phyloP scores from a whole-genome alignment of 2,113 vertebrate genomes.

The Gymnocephalus cernua region DNA sequence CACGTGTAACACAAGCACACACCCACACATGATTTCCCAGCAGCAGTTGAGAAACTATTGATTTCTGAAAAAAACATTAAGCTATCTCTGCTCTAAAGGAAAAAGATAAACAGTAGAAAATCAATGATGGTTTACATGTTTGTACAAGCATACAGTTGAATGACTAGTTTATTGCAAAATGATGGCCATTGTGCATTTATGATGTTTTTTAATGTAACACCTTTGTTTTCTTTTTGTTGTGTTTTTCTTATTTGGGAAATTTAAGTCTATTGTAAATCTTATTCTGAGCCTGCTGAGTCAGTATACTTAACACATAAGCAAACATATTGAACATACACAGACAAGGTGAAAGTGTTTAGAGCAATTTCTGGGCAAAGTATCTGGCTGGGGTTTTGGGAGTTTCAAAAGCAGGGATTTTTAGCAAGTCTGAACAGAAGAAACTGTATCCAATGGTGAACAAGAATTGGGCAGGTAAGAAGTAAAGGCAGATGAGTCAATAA shows the following conservation, averaged over 20 bases:
- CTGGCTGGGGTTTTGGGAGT: not conserved
- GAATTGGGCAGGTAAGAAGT: no score
- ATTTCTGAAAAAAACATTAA: not conserved
- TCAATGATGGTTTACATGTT: slow-evolving; percentile 39
- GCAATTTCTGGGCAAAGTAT: not conserved
- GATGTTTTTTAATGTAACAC: not conserved
- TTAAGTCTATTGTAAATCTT: not conserved
- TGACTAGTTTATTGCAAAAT: not conserved
- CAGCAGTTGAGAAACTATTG: slow-evolving; percentile 58
- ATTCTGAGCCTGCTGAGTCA: not conserved
- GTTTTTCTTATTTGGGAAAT: not conserved
- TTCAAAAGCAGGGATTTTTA: not conserved
- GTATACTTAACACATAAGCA: not conserved
- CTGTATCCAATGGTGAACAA: no score
- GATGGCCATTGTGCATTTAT: not conserved
- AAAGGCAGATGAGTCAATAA: no score
- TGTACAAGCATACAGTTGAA: not conserved
- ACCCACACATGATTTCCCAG: slow-evolving; percentile 42
- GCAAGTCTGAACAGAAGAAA: no score
- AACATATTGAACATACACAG: not conserved
- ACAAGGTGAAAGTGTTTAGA: slow-evolving; percentile 12
- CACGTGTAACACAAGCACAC: not conserved
- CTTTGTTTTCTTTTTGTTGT: no score
- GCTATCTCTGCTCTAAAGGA: slow-evolving; percentile 7
- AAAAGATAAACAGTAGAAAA: slow-evolving; percentile 52